These are phyloP conservation scores for Gulo gulo DNA, from an alignment of 2,113 vertebrate genomes.

Conservation along the genomic window DNA sequence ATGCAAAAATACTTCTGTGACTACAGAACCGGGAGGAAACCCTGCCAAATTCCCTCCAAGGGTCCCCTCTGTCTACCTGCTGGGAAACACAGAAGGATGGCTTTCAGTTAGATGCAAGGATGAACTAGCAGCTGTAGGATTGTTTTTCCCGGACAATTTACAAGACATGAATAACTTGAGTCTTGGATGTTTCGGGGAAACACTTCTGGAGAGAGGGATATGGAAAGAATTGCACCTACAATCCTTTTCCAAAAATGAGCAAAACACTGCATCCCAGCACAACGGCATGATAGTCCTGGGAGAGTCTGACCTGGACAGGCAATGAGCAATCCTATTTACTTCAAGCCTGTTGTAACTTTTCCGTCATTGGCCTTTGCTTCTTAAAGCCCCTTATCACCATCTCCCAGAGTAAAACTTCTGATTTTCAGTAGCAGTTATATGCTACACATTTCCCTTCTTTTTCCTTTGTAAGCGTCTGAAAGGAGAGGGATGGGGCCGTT, in stretches of 20 bases:
- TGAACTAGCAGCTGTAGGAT: neutral
- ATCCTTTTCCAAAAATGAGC: neutral
- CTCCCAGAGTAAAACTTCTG: neutral
- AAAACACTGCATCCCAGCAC: neutral
- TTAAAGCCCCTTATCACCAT: neutral
- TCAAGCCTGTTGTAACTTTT: neutral
- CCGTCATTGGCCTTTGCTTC: neutral
- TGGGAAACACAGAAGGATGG: neutral
- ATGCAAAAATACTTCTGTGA: neutral
- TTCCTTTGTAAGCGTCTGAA: neutral
- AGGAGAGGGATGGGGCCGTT: fast-evolving
- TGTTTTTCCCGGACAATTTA: neutral
- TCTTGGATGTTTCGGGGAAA: neutral
- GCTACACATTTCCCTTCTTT: neutral
- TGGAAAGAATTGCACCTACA: neutral
- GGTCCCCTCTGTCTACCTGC: neutral
- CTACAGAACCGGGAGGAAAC: neutral
- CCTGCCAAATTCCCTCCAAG: neutral
- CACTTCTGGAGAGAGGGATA: neutral
- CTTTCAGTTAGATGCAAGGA: neutral
- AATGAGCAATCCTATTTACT: neutral
- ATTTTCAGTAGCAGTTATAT: neutral
- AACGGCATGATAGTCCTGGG: neutral
- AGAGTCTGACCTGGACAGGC: neutral
- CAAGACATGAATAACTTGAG: neutral